Percentiles rank a stretch among this genome's conserved stretches.
Evolutionary conservation across 1,140 invertebrate species (phyloP).

Genomic region (Spodoptera litura): DNA sequence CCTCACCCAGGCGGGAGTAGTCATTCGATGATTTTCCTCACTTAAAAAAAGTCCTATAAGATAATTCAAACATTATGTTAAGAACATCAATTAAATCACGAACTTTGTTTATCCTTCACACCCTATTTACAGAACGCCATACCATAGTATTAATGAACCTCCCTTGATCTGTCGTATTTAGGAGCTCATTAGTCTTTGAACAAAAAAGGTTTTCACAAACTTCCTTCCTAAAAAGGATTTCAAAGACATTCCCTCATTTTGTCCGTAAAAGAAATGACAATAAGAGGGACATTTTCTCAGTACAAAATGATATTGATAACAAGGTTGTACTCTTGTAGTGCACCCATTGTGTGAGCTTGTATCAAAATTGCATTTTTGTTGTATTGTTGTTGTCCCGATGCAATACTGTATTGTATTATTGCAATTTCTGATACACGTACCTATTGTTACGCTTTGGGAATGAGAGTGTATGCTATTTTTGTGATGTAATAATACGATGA

Average conservation of each 20-base stretch:
- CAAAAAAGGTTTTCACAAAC: constrained; percentile 44
- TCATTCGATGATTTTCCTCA: no score
- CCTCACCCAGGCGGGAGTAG: no score
- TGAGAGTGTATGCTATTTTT: not conserved
- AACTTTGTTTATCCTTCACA: not conserved
- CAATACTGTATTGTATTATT: constrained; percentile 7
- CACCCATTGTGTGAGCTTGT: constrained; percentile 36
- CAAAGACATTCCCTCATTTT: constrained; percentile 35
- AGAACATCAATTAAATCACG: no score
- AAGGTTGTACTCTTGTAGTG: constrained; percentile 6
- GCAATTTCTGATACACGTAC: constrained; percentile 19
- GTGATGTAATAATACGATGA: not conserved
- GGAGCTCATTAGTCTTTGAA: constrained; percentile 55
- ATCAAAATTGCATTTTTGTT: constrained; percentile 44
- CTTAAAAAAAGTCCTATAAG: no score
- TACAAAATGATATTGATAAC: constrained; percentile 38
- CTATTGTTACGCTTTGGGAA: constrained; percentile 20
- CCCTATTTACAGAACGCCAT: not conserved
- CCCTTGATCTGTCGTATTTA: constrained; percentile 55
- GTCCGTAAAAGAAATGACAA: constrained; percentile 2
- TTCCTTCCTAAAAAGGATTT: constrained; percentile 16
- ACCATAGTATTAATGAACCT: not conserved
- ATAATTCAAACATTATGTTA: no score
- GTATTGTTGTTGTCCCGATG: constrained; percentile 16
- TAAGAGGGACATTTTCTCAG: constrained; percentile 9